Evolutionary conservation across 1,140 invertebrate species (phyloP).

Genomic region (Patella vulgata): DNA sequence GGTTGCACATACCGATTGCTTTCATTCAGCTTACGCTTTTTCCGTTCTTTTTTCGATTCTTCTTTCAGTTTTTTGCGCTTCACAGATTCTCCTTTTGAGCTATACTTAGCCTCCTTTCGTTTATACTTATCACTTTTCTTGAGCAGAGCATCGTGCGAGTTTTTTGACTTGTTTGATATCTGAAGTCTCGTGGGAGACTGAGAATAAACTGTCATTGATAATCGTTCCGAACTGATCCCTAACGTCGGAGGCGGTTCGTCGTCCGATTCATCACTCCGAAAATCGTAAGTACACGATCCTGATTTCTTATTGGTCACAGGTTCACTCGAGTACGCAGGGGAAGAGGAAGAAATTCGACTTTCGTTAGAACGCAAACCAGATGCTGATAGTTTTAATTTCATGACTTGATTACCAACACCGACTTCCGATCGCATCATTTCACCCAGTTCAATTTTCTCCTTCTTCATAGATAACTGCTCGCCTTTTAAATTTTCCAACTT

Average conservation of each 20-base stretch:
- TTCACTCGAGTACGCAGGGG: conserved; percentile 18
- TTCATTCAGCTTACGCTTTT: conserved; percentile 49
- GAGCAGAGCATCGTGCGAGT: conserved; percentile 35
- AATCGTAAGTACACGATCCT: conserved; percentile 47
- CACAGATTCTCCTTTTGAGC: conserved; percentile 44
- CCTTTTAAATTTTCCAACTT: conserved; percentile 24
- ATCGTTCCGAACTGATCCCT: conserved; percentile 17
- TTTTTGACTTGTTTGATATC: conserved; percentile 48
- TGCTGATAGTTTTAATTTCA: conserved; percentile 10
- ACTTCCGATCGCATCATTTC: conserved; percentile 3
- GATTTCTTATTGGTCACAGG: conserved; percentile 17
- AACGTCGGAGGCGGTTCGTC: conserved; percentile 17
- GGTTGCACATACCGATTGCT: conserved; percentile 22
- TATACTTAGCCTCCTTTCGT: conserved; percentile 43
- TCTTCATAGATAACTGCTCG: conserved; percentile 6
- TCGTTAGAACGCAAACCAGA: background rate
- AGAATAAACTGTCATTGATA: conserved; percentile 40
- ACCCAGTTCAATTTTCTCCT: conserved; percentile 10
- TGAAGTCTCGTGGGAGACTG: conserved; percentile 50
- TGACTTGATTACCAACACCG: no score
- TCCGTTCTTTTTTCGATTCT: conserved; percentile 53
- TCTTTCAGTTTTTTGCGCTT: conserved; percentile 56
- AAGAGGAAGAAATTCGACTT: background rate
- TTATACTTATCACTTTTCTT: conserved; percentile 51
- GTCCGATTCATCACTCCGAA: conserved; percentile 57